Evolutionary conservation across 2,888 invertebrate species (phyloP), one percentile per base, ranked within the genome.

Genomic region (Amiota communis): DNA sequence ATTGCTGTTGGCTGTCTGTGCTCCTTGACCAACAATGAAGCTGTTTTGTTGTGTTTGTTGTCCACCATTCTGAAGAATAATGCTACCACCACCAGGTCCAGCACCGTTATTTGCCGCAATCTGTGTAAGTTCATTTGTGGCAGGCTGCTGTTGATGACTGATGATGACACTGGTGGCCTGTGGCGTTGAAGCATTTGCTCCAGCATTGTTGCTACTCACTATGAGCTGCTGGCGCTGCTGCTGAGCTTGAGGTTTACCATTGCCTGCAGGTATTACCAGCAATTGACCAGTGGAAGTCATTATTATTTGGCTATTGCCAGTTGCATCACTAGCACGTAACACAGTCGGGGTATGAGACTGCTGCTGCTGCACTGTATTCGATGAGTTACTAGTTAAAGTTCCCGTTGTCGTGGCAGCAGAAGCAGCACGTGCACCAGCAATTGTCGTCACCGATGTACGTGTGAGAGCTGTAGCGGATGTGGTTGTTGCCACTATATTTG

Each of bases 391-490:
- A 6, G 36, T 36, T 36, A 36, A 36, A 0, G 95, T 94, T 0
- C 95, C 94, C 0, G 94, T 93, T 0, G 74, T 72, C 51, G 67
- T 15, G 13, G 51, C 23, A 2, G 51, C 67, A 17, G n/a, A n/a
- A n/a, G 53, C 51, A 51, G 49, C 20, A 11, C 85, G 82, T 93
- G 95, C 75, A 93, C 96, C 76, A 94, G 94, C 3, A 94, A 96
- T 78, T 1, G 85, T 85, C 0, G 96, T 96, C 20, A 96, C 94
- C 0, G 96, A 95, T 86, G 95, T 95, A 79, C 95, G 92, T 51
- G 94, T 94, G 13, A 85, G 68, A 12, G 82, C 12, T 36, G 67
- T 20, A 8, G 51, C 67, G 13, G 23, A 12, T 2, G 67, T 23
- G 8, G 65, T 48, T 59, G 59, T 3, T 11, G 17, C 1, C 59